These are phyloP conservation scores for Ceratina japonica DNA, from an alignment of 1,140 invertebrate species.

Conservation along the genomic window DNA sequence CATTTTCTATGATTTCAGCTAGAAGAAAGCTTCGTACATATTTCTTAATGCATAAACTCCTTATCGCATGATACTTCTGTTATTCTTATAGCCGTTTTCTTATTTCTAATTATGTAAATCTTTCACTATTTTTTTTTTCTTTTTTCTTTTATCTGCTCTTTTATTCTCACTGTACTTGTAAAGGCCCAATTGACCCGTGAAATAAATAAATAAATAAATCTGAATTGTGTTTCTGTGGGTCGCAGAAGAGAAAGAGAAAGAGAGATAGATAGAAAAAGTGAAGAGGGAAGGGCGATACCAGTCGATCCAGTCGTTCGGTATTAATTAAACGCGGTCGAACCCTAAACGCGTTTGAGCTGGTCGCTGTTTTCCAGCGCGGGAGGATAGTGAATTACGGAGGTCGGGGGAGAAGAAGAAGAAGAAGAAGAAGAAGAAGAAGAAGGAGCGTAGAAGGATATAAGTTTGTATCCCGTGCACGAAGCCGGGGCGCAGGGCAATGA, in stretches of 20 bases:
- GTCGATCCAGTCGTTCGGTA: constrained; percentile 60
- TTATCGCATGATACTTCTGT: no score
- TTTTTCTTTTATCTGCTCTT: no score
- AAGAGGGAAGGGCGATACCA: constrained; percentile 41
- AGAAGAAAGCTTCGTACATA: no score
- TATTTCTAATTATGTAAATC: no score
- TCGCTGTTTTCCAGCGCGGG: constrained; percentile 59
- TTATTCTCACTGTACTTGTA: no score
- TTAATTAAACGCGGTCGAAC: constrained; percentile 56
- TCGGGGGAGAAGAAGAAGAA: constrained; percentile 21
- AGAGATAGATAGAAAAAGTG: constrained; percentile 15
- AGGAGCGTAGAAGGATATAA: constrained; percentile 46
- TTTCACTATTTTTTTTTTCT: no score
- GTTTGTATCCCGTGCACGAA: constrained; percentile 55
- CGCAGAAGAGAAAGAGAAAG: background rate
- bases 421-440: background rate
- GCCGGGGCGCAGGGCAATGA: constrained; percentile 52
- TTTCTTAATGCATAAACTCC: no score
- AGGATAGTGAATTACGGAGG: constrained; percentile 54
- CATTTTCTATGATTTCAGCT: no score
- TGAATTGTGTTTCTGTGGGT: background rate
- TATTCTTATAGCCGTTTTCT: no score
- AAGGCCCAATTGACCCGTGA: no score
- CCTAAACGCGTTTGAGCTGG: constrained; percentile 58
- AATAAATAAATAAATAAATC: no score